Evolutionary conservation across 2,797 vertebrate genomes (phyloP), one percentile per base, ranked within the genome.

Genomic region (Macroramphosus scolopax): DNA sequence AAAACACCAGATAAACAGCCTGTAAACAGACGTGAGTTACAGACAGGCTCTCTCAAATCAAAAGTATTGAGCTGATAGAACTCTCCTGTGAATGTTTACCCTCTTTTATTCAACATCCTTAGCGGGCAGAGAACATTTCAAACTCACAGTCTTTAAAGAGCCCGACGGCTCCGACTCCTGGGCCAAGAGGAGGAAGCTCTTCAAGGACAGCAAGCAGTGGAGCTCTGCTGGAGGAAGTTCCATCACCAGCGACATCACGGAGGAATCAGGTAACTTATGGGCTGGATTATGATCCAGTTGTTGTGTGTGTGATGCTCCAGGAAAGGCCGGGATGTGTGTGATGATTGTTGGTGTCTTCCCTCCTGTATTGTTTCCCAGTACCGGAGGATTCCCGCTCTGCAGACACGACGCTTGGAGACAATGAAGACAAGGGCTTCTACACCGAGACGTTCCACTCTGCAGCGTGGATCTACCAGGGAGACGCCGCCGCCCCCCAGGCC

Each of bases 401-500:
- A 59, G 92, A 95, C 54, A 41, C 91, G 34, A 76, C 84, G 6
- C 30, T 88, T 55, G 51, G 48, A 55, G 88, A 92, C 68, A 82
- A 76, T 18, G 89, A 95, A 17, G 91, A 92, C 9, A 88, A 88
- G 68, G 90, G 91, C 6, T 95, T 97, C 79, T 95, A 96, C 37
- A 92, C 89, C 0, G 94, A 97, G 80, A 95, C 89, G 1, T 97
- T 95, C 60, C 93, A 96, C 68, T 94, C 92, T 8, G 84, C 89
- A n/a, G 88, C 93, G 2, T 96, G 94, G 94, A 87, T 95, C 53
- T 97, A 93, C 80, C 85, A 82, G 63, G 94, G 93, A 29, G 93
- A 94, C 43, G 84, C 92, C 8, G 80, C 66, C 7, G 84, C 72
- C 29, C 81, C 89, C 67, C 90, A 67, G 74, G 7, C 35, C 10